Evolutionary conservation across 2,888 invertebrate genomes (phyloP).

Genomic region (Archaeoteleia sp.): DNA sequence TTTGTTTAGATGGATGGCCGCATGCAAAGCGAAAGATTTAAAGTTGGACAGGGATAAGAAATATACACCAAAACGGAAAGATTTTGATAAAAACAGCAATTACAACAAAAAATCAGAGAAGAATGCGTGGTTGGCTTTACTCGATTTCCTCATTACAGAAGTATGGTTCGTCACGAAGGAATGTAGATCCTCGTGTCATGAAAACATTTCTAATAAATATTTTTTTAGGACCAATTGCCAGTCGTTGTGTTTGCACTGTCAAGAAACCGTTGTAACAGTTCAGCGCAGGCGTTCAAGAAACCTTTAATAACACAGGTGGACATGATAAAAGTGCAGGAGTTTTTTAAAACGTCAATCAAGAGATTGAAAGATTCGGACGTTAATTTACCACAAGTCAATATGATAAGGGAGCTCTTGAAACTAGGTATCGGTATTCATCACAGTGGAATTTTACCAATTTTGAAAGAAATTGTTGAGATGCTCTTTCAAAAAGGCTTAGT

Average conservation of each 20-base stretch:
- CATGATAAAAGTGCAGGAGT: constrained; percentile 87
- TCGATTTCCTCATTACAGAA: constrained; percentile 18
- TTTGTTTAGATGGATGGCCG: no score
- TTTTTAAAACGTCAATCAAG: constrained; percentile 89
- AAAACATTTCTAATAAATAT: neutral
- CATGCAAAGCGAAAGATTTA: neutral
- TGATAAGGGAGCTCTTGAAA: constrained; percentile 82
- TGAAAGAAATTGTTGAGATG: constrained; percentile 99
- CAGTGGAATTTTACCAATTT: constrained; percentile 96
- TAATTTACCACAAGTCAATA: constrained; percentile 88
- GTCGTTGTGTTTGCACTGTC: constrained; percentile 97
- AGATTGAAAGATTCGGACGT: constrained; percentile 89
- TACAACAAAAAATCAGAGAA: neutral
- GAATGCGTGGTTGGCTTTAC: constrained; percentile 22
- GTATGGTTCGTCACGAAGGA: neutral
- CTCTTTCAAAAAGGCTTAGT: constrained; percentile 95
- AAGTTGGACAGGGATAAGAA: neutral
- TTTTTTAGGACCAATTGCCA: constrained; percentile 83
- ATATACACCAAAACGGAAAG: neutral
- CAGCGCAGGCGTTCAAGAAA: constrained; percentile 75
- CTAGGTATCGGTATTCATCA: constrained; percentile 98
- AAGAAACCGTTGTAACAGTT: constrained; percentile 85
- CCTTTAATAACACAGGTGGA: constrained; percentile 85
- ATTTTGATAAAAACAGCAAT: neutral
- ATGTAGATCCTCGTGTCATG: neutral